These are phyloP conservation scores for Poeciliopsis turneri DNA, from an alignment of 2,797 vertebrate genomes.

Conservation along the genomic window DNA sequence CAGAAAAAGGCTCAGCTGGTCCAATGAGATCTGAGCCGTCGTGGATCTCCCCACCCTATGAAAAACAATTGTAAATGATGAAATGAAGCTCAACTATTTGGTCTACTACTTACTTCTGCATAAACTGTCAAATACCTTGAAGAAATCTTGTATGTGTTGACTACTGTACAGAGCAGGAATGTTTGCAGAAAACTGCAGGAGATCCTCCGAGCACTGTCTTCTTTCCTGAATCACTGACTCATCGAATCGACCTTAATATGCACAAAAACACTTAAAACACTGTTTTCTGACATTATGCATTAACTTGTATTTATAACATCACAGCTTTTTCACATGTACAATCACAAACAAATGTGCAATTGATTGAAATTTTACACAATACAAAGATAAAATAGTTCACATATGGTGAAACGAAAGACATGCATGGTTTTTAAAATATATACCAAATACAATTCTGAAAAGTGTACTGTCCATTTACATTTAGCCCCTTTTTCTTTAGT, in stretches of 20 bases:
- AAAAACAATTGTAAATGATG: neutral
- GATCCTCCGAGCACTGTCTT: conserved; percentile 96
- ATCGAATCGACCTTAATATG: conserved; percentile 90
- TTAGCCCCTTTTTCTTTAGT: neutral
- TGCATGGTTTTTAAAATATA: neutral
- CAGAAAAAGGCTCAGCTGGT: conserved; percentile 87
- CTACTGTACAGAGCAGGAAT: conserved; percentile 94
- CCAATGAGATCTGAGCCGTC: conserved; percentile 97
- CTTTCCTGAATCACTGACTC: conserved; percentile 94
- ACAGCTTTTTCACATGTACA: neutral
- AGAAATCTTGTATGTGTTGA: conserved; percentile 93
- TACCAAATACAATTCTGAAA: neutral
- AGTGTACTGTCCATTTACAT: neutral
- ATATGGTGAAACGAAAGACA: neutral
- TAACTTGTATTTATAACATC: neutral
- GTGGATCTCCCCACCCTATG: conserved; percentile 92
- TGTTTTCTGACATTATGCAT: neutral
- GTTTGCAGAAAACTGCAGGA: conserved; percentile 97
- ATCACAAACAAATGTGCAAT: neutral
- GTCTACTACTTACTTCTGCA: neutral
- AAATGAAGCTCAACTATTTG: neutral
- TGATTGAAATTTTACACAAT: neutral
- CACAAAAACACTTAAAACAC: conserved; percentile 14
- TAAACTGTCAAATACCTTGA: conserved; percentile 84
- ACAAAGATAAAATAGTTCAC: neutral